Evolutionary conservation across 1,140 invertebrate genomes (phyloP), one percentile per base, ranked within the genome.

Genomic region (Capitella teleta): DNA sequence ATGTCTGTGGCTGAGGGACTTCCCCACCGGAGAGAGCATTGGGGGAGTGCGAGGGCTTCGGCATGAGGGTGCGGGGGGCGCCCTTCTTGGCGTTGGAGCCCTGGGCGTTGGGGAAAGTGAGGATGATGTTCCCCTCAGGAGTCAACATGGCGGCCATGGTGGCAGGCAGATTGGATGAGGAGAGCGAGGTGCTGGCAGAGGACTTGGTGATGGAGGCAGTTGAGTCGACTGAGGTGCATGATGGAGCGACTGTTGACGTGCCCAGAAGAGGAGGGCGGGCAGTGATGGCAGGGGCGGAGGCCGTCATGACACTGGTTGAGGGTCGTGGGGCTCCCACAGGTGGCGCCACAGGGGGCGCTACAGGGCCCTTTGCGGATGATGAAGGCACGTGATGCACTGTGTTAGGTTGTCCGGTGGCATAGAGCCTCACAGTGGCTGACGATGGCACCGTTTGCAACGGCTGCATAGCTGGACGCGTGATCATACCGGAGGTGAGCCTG

Each of bases 11-110:
- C 26, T n/a, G n/a, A n/a, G n/a, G n/a, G 30, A 10, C 19, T 42
- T 48, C 26, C 25, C 45, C 50, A 40, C 51, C 44, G 19, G 30
- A 23, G n/a, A 1, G 34, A 19, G 28, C 28, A 23, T 24, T 34
- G 37, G 14, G 18, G 8, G 24, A 4, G 18, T 38, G 18, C 8
- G 34, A 23, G n/a, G 54, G 54, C 30, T 57, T 57, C 8, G 55
- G 55, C 53, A 52, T 57, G 14, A 57, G 34, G 8, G 41, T 19
- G 10, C 55, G 53, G 21, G 55, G 53, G 10, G 28, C 46, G 1
- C 46, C 25, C 26, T 57, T 55, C 28, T 44, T 44, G 16, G 18
- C 18, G 23, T 44, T 44, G 25, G 6, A 12, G 4, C 42, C 23
- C 23, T 16, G 30, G 10, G 49, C 40, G 10, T 3, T 26, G 28